A percentile compares a stretch with the other conserved stretches of the same genome.
Conservation (phyloP, 2,113 vertebrate species). For the Lasiurus cinereus region DNA sequence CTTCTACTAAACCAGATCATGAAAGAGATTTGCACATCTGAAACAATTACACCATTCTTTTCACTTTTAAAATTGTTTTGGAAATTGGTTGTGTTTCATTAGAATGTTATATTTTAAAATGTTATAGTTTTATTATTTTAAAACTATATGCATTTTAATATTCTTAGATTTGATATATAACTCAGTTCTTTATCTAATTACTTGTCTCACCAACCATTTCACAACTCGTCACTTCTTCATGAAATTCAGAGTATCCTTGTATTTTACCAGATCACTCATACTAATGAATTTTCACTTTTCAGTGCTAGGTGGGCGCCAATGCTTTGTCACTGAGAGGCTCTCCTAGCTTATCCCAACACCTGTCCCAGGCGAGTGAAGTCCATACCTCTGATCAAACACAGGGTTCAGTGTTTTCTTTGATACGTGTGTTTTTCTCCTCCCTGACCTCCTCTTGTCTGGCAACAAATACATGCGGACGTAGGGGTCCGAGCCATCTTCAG, state of each 20-base stretch:
- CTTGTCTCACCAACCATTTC: background rate
- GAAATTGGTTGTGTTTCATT: background rate
- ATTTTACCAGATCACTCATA: too few relatives aligned
- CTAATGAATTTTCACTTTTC: background rate
- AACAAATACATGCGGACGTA: conserved; percentile 97
- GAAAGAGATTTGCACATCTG: background rate
- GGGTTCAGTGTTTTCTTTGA: conserved; percentile 96
- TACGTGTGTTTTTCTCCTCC: conserved; percentile 96
- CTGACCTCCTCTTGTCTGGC: conserved; percentile 96
- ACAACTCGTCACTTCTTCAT: background rate
- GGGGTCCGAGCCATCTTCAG: conserved; percentile 95
- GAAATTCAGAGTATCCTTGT: background rate
- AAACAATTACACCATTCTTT: background rate
- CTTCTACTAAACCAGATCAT: background rate
- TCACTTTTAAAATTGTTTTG: background rate
- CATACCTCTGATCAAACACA: conserved; percentile 95
- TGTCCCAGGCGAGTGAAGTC: background rate
- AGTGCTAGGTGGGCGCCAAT: background rate
- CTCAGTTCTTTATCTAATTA: background rate
- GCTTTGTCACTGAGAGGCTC: too few relatives aligned
- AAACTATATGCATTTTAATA: background rate
- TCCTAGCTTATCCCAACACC: background rate
- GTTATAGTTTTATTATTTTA: background rate
- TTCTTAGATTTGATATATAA: background rate
- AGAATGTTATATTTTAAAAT: background rate